Conservation (phyloP, 1,140 invertebrate species). For the Drosophila quadrilineata region DNA sequence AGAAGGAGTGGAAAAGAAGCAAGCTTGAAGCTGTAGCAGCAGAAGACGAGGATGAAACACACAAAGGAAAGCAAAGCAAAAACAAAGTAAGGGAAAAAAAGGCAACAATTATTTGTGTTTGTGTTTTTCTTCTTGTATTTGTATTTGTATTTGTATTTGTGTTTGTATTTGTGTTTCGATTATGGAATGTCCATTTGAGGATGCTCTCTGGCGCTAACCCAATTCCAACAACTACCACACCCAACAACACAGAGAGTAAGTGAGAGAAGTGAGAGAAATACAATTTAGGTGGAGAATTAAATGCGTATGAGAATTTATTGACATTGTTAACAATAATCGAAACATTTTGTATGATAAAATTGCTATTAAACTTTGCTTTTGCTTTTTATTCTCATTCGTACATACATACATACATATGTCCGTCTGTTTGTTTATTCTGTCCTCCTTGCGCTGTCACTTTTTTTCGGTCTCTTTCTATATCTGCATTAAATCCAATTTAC, state of each 20-base stretch:
- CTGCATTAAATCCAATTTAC: slow-evolving; percentile 70
- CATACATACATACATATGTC: background rate
- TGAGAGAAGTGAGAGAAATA: background rate
- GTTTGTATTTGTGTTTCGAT: slow-evolving; percentile 33
- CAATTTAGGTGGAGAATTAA: slow-evolving; percentile 33
- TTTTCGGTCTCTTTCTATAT: slow-evolving; percentile 21
- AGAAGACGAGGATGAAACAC: no score
- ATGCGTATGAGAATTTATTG: slow-evolving; percentile 30
- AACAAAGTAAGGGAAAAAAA: slow-evolving; percentile 19
- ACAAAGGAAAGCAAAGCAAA: slow-evolving; percentile 23
- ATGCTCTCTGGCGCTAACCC: background rate
- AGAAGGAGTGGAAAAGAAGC: no score
- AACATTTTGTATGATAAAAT: slow-evolving; percentile 2
- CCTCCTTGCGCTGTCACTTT: slow-evolving; percentile 10
- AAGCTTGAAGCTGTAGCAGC: no score
- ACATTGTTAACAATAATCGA: slow-evolving; percentile 6
- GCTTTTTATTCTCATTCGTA: background rate
- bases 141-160: no score
- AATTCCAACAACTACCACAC: background rate
- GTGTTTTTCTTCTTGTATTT: no score
- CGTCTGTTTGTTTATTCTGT: background rate
- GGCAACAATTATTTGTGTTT: background rate
- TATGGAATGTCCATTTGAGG: slow-evolving; percentile 28
- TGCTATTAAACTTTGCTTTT: slow-evolving; percentile 5
- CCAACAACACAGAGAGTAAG: background rate